Percentiles rank a stretch among this genome's conserved stretches.
These are phyloP conservation scores for Pelosia muscerda DNA, from an alignment of 2,888 invertebrate genomes.

Conservation along the genomic window DNA sequence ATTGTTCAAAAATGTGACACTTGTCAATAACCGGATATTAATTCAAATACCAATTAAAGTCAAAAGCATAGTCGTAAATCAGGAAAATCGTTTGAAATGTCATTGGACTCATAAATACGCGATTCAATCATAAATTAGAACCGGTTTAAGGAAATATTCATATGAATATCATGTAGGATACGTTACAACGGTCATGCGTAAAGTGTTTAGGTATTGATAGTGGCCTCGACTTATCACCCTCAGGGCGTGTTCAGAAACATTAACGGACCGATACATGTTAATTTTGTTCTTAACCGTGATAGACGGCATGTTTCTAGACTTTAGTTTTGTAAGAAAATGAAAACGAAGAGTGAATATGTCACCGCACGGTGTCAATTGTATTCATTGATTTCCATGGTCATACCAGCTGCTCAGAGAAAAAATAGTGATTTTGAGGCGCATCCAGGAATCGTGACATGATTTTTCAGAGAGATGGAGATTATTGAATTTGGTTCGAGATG, in stretches of 20 bases:
- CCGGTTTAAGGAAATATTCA: conserved; percentile 15
- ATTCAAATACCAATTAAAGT: conserved; percentile 27
- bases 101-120: conserved; percentile 15
- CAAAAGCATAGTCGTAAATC: conserved; percentile 17
- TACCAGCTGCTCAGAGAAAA: no score
- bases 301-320: neutral
- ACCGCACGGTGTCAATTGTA: neutral
- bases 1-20: conserved; percentile 6
- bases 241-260: neutral
- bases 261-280: neutral
- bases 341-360: neutral
- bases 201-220: neutral
- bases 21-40: conserved; percentile 26
- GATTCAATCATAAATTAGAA: conserved; percentile 7
- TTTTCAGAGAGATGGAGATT: no score
- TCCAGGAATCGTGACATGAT: no score
- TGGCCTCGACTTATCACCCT: conserved; percentile 5
- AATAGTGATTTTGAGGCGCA: no score
- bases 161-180: neutral
- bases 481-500: no score
- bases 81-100: conserved; percentile 31
- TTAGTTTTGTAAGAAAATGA: neutral
- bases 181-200: neutral
- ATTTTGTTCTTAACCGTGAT: neutral
- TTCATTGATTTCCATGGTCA: no score